Conservation (phyloP, 2,888 invertebrate genomes). For the Heliconius aoede region DNA sequence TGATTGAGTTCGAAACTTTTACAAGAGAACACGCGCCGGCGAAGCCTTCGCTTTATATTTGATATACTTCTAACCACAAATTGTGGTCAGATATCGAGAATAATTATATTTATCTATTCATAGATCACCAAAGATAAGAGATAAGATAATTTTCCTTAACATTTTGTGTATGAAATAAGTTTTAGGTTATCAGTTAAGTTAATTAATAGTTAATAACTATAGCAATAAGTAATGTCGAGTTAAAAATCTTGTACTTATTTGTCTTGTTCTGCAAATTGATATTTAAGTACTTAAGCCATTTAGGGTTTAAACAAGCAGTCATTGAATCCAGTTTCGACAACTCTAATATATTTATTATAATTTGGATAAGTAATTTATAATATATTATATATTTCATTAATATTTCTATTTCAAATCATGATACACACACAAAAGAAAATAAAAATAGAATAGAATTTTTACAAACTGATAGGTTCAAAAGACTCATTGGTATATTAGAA, state of each 20-base stretch:
- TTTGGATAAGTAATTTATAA: background rate
- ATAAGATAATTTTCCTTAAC: background rate
- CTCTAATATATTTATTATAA: background rate
- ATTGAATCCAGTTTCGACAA: slow-evolving; percentile 7
- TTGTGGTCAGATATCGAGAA: slow-evolving; percentile 1
- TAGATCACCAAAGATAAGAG: background rate
- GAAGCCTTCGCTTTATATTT: slow-evolving; percentile 19
- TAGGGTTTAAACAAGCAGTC: slow-evolving; percentile 1
- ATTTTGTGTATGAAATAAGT: background rate
- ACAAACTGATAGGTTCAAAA: too few species aligned
- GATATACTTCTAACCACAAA: background rate
- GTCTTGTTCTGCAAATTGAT: background rate
- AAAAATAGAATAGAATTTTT: background rate
- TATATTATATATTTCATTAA: too few species aligned
- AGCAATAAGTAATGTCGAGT: background rate
- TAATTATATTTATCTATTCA: background rate
- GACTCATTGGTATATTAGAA: background rate
- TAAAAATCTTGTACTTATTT: slow-evolving; percentile 9
- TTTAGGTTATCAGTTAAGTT: background rate
- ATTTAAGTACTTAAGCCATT: slow-evolving; percentile 6
- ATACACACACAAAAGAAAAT: background rate
- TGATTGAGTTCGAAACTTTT: slow-evolving; percentile 59
- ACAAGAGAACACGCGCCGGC: slow-evolving; percentile 32
- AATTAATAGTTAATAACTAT: background rate
- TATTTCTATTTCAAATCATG: background rate